Conservation (phyloP, 1,140 invertebrate species). For the Bilobella aurantiaca region DNA sequence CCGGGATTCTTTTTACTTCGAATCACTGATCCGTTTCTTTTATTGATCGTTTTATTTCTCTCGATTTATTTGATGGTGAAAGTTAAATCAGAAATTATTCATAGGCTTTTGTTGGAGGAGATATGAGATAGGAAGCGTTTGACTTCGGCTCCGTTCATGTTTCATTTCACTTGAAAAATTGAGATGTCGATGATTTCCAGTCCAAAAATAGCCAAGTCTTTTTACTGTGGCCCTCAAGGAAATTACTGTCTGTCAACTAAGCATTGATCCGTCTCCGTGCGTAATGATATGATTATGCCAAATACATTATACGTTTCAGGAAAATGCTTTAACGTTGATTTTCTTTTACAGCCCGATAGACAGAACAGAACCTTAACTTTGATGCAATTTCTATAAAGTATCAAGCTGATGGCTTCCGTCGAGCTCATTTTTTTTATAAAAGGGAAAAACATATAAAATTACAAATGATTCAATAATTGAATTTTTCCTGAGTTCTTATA, state of each 20-base stretch:
- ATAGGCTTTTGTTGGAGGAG: no score
- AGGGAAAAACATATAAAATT: neutral
- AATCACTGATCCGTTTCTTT: no score
- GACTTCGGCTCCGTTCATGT: no score
- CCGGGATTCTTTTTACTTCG: no score
- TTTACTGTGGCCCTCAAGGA: neutral
- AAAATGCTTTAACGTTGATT: neutral
- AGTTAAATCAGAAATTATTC: no score
- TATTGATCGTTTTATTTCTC: no score
- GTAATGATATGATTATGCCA: slow-evolving; percentile 6
- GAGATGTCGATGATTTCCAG: neutral
- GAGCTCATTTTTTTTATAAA: neutral
- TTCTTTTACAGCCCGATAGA: no score
- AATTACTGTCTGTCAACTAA: slow-evolving; percentile 2
- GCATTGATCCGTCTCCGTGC: neutral
- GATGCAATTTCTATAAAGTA: slow-evolving; percentile 6
- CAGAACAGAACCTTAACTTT: neutral
- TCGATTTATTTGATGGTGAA: no score
- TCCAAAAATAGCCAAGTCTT: neutral
- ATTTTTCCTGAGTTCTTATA: neutral
- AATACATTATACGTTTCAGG: slow-evolving; percentile 2
- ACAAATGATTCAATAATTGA: neutral
- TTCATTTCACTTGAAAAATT: slow-evolving; percentile 3
- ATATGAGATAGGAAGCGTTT: no score
- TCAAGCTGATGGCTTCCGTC: neutral